Evolutionary conservation across 2,113 vertebrate species (phyloP), one percentile per base, ranked within the genome.

Genomic region (Ahaetulla prasina): DNA sequence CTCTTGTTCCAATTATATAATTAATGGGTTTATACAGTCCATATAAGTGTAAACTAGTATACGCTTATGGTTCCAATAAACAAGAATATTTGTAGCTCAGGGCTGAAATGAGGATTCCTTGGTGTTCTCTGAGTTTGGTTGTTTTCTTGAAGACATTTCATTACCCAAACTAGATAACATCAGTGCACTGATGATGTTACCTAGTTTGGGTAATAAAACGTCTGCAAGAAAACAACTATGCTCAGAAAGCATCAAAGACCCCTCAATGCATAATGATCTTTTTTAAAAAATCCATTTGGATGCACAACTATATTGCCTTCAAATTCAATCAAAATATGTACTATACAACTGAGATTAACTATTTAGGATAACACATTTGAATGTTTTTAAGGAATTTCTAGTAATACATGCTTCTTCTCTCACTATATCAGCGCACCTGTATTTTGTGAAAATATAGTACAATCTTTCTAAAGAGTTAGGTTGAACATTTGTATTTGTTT

Each of bases 381-480:
- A 74, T 35, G 63, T 35, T 55, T 55, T 55, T 55, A 54, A 23
- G 54, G 22, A 8, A 55, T 55, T 55, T 55, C 6, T 54, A 30
- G 16, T 3, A 50, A 35, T 25, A n/a, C 12, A 1, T 85, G 22
- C 14, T 22, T 57, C 86, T 93, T 55, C 10, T 4, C 3, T 25
- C 52, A 12, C 35, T 85, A 27, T 18, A 57, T 47, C 53, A 39
- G 30, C 5, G n/a, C 22, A 52, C 86, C n/a, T 94, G 22, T 90
- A n/a, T 50, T 87, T 86, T 90, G 87, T 91, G 53, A 90, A 30
- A 55, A 91, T 91, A 53, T 47, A 50, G 23, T n/a, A 91, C 90
- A 94, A 74, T 45, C 14, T 91, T 25, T 95, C 55, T 92, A 94
- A 91, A 95, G 5, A 91, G n/a, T 27, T 30, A 54, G 52, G 47